These are phyloP conservation scores for Diuraphis noxia DNA, from an alignment of 1,140 invertebrate species.

Conservation along the genomic window DNA sequence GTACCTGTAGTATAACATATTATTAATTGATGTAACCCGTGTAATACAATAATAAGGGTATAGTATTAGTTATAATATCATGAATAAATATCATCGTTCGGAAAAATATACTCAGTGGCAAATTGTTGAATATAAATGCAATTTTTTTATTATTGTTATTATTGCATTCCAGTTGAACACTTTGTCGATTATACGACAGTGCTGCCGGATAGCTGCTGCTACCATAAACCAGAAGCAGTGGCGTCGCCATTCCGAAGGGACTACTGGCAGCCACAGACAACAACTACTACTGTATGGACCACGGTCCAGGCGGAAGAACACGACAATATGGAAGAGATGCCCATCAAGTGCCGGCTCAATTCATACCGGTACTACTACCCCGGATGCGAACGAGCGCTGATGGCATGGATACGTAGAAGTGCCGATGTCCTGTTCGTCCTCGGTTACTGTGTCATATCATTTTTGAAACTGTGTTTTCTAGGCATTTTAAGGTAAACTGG, in stretches of 20 bases:
- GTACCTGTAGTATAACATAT: neutral
- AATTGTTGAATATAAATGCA: neutral
- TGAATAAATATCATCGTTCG: neutral
- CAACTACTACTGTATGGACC: constrained; percentile 58
- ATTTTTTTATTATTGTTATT: neutral
- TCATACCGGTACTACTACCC: constrained; percentile 56
- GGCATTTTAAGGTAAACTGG: constrained; percentile 71
- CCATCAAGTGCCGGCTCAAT: constrained; percentile 59
- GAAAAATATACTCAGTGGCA: neutral
- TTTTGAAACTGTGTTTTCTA: constrained; percentile 86
- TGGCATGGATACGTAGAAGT: constrained; percentile 74
- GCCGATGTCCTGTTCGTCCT: constrained; percentile 81
- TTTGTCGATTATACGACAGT: constrained; percentile 43
- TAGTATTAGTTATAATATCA: neutral
- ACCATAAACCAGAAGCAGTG: constrained; percentile 34
- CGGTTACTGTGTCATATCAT: constrained; percentile 87
- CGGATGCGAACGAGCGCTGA: constrained; percentile 74
- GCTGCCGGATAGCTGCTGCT: constrained; percentile 57
- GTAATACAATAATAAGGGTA: neutral
- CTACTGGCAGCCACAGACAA: constrained; percentile 19
- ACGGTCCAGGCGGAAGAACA: constrained; percentile 54
- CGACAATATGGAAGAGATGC: constrained; percentile 45
- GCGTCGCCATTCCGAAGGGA: constrained; percentile 25
- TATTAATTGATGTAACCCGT: neutral
- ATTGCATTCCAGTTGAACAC: constrained; percentile 16